phyloP scores from a whole-genome alignment of 2,888 invertebrate species.

The Anoplius nigerrimus region DNA sequence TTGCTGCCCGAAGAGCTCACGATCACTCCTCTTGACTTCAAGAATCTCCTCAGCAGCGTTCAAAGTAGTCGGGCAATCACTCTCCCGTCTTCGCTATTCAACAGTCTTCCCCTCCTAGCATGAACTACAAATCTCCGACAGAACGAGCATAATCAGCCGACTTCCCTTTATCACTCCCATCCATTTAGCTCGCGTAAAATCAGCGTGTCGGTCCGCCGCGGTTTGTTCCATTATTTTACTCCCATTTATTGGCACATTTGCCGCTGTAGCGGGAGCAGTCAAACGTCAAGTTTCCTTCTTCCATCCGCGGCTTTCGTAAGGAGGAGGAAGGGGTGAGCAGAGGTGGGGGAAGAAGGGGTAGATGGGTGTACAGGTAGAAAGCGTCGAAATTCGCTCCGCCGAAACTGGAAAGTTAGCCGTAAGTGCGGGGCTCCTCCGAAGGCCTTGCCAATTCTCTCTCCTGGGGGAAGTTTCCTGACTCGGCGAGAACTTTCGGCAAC shows the following conservation, averaged over 20 bases:
- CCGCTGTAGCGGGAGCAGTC: slow-evolving; percentile 2
- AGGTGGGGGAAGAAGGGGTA: not conserved
- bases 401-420: slow-evolving; percentile 41
- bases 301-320: not conserved
- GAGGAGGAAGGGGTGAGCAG: not conserved
- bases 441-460: not conserved
- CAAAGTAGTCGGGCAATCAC: too few relatives aligned
- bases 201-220: too few relatives aligned
- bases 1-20: too few relatives aligned
- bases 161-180: too few relatives aligned
- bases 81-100: too few relatives aligned
- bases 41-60: too few relatives aligned
- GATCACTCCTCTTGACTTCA: too few relatives aligned
- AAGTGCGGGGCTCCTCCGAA: not conserved
- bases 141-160: too few relatives aligned
- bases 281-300: slow-evolving; percentile 18
- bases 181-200: too few relatives aligned
- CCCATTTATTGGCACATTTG: not conserved
- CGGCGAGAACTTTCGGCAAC: slow-evolving; percentile 43
- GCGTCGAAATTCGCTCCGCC: slow-evolving; percentile 27
- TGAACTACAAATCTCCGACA: too few relatives aligned
- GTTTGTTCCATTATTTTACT: not conserved
- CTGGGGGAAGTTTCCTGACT: slow-evolving; percentile 35
- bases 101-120: too few relatives aligned
- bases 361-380: slow-evolving; percentile 19